Base-by-base conservation (phyloP, 1,140 invertebrate genomes). In the Daktulosphaira vitifoliae region DNA sequence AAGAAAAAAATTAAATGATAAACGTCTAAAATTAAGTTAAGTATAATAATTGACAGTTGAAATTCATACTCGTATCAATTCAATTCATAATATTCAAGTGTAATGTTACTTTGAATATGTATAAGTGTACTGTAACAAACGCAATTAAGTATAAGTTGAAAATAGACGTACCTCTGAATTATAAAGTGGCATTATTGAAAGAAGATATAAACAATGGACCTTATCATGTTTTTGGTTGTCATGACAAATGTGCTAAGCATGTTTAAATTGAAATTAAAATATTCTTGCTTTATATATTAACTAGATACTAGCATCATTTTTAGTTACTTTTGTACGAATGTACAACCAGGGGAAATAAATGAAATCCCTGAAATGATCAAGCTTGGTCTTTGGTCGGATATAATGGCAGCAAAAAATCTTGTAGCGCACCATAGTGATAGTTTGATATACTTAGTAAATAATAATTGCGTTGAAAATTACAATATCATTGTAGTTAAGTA, bases 61-160 rank as follows among this genome's bases (percentile, higher is more conserved):
- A n/a, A n/a, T n/a, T n/a, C n/a, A n/a, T n/a, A n/a, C n/a, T n/a
- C n/a, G n/a, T n/a, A n/a, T n/a, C n/a, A n/a, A n/a, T n/a, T n/a
- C n/a, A n/a, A n/a, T n/a, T n/a, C n/a, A n/a, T n/a, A n/a, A n/a
- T n/a, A n/a, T n/a, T n/a, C n/a, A n/a, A n/a, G n/a, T n/a, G n/a
- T n/a, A n/a, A n/a, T n/a, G n/a, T n/a, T n/a, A n/a, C n/a, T n/a
- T n/a, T n/a, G n/a, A n/a, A n/a, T n/a, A n/a, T n/a, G n/a, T n/a
- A n/a, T n/a, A n/a, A n/a, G n/a, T n/a, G n/a, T n/a, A 15, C 20
- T 48, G 46, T 48, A 15, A 48, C 46, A 23, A 48, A 48, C 20
- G 70, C 69, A 54, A 59, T 70, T 39, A 48, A 37, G 13, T 13
- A 66, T n/a, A 13, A n/a, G 13, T 16, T 42, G 33, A n/a, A 52